Evolutionary conservation across 2,113 vertebrate species (phyloP).

Genomic region (Pongo pygmaeus): DNA sequence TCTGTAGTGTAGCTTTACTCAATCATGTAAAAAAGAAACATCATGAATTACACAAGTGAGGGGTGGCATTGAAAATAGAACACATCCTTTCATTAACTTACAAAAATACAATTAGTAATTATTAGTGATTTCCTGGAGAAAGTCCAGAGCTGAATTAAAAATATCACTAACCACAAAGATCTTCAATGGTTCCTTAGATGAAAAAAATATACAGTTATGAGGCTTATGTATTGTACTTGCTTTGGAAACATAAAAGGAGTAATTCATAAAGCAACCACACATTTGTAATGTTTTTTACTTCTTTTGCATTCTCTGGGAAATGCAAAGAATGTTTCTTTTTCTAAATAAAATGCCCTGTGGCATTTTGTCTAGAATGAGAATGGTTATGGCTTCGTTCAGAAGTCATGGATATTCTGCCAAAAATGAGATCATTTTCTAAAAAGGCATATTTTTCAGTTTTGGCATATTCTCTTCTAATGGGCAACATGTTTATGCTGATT

Average conservation of each 20-base stretch:
- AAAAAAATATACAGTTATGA: constrained; percentile 63
- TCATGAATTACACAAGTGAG: constrained; percentile 87
- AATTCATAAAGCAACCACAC: constrained; percentile 65
- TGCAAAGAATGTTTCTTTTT: constrained; percentile 55
- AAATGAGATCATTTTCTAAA: constrained; percentile 6
- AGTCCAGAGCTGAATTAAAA: constrained; percentile 94
- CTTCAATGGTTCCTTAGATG: constrained; percentile 86
- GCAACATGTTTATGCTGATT: constrained; percentile 22
- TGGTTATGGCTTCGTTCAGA: constrained; percentile 56
- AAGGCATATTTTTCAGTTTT: constrained; percentile 27
- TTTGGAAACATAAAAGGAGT: constrained; percentile 72
- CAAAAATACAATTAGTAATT: constrained; percentile 98
- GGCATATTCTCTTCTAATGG: neutral
- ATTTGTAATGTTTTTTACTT: constrained; percentile 61
- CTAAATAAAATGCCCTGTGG: constrained; percentile 51
- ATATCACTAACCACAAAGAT: constrained; percentile 86
- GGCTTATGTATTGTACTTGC: constrained; percentile 74
- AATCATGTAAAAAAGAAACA: constrained; percentile 83
- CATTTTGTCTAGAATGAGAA: constrained; percentile 53
- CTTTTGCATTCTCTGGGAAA: constrained; percentile 62
- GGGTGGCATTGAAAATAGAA: constrained; percentile 89
- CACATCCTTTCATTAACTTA: constrained; percentile 90
- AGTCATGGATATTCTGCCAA: neutral
- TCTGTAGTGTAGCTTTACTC: constrained; percentile 82
- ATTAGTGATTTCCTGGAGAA: constrained; percentile 97